phyloP scores from a whole-genome alignment of 2,888 invertebrate species.

The Drymonia ruficornis region DNA sequence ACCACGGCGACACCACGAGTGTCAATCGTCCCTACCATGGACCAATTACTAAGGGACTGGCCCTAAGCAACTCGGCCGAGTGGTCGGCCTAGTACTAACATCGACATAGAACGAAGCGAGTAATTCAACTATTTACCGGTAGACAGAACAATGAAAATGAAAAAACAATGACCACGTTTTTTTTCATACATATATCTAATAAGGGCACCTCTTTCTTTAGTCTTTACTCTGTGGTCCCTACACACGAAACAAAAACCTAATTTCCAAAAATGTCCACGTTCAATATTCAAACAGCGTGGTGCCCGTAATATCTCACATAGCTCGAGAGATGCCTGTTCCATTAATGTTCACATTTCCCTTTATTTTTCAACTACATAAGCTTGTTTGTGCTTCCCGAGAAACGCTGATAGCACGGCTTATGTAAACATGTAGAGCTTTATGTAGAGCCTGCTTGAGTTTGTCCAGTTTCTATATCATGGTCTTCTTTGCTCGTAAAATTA shows the following conservation, averaged over 20 bases:
- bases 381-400: conserved; percentile 10
- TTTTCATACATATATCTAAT: too few species aligned
- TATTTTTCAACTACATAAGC: conserved; percentile 16
- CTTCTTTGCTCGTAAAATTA: not conserved
- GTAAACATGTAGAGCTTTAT: not conserved
- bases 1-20: too few species aligned
- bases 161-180: too few species aligned
- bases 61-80: too few species aligned
- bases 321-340: conserved; percentile 15
- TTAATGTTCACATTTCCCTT: conserved; percentile 16
- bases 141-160: too few species aligned
- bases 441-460: not conserved
- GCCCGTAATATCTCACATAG: conserved; percentile 18
- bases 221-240: too few species aligned
- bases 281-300: conserved; percentile 21
- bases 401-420: not conserved
- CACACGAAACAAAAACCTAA: not conserved
- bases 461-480: not conserved
- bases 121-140: too few species aligned
- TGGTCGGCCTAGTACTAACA: too few species aligned
- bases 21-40: too few species aligned
- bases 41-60: too few species aligned
- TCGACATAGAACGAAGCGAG: too few species aligned
- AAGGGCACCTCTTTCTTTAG: too few species aligned
- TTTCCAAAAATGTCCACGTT: conserved; percentile 14